Conservation (phyloP, 2,113 vertebrate species). For the Brachyhypopomus gauderio region DNA sequence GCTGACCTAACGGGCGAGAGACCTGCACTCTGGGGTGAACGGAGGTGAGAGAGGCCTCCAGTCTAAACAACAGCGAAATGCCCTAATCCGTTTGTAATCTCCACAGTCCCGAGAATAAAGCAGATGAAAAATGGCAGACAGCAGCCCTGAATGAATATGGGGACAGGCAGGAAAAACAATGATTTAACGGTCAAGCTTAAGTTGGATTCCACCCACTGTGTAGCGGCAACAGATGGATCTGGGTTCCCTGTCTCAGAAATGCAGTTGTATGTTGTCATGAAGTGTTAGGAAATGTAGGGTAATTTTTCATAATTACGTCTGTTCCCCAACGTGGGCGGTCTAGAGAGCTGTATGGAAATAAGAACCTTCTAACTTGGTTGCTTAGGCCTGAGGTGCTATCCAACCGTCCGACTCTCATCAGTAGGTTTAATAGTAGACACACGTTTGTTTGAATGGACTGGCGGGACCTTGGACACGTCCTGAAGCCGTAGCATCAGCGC, state of each 20-base stretch:
- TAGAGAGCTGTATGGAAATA: too few species aligned
- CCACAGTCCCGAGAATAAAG: conserved; percentile 5
- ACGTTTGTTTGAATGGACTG: background rate
- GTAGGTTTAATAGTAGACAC: conserved; percentile 11
- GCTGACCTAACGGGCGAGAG: background rate
- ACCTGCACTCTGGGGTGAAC: background rate
- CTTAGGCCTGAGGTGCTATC: background rate
- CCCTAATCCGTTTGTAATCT: conserved; percentile 29
- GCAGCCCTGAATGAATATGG: background rate
- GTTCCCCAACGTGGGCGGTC: too few species aligned
- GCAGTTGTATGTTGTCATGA: conserved; percentile 13
- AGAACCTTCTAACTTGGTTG: too few species aligned
- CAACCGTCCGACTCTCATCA: background rate
- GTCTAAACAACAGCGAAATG: conserved; percentile 8
- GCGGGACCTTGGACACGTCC: too few species aligned
- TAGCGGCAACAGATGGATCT: conserved; percentile 3
- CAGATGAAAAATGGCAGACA: background rate
- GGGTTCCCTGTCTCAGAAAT: background rate
- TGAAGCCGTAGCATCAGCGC: background rate
- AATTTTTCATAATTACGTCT: too few species aligned
- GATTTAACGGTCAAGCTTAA: background rate
- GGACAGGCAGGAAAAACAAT: background rate
- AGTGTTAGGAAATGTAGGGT: background rate
- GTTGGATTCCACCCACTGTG: background rate
- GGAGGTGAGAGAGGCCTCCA: background rate